Evolutionary conservation across 2,113 vertebrate species (phyloP).

Genomic region (Stegostoma tigrinum): DNA sequence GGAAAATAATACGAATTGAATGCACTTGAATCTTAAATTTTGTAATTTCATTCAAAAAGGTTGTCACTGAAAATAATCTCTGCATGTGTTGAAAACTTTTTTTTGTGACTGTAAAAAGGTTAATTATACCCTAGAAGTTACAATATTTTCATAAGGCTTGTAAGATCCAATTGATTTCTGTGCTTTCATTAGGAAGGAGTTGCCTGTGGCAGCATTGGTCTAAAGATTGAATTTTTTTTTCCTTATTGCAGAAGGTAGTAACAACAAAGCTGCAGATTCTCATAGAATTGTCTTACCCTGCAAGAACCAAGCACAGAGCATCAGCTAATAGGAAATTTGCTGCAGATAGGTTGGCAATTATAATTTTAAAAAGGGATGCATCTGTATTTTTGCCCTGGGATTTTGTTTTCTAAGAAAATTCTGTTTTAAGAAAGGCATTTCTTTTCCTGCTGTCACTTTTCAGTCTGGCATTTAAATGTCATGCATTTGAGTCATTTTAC

Average conservation of each 20-base stretch:
- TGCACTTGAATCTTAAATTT: background rate
- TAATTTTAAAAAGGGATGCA: background rate
- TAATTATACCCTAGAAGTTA: background rate
- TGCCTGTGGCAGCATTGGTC: background rate
- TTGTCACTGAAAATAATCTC: background rate
- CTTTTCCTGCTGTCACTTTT: background rate
- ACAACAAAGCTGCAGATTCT: background rate
- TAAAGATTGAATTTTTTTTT: background rate
- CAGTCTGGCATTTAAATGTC: background rate
- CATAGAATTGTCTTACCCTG: background rate
- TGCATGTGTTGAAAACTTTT: constrained; percentile 6
- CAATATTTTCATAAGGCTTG: constrained; percentile 15
- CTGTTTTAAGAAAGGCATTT: background rate
- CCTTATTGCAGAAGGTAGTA: background rate
- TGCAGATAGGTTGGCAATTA: background rate
- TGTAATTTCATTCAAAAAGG: background rate
- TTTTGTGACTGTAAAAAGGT: background rate
- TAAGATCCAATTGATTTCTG: constrained; percentile 23
- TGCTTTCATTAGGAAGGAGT: background rate
- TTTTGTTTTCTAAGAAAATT: background rate
- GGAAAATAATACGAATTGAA: background rate
- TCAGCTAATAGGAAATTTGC: background rate
- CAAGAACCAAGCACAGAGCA: background rate
- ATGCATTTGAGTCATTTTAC: background rate
- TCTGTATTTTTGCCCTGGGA: background rate